Base-by-base conservation (phyloP, 2,888 invertebrate genomes). In the Carpatolechia fugitivella region DNA sequence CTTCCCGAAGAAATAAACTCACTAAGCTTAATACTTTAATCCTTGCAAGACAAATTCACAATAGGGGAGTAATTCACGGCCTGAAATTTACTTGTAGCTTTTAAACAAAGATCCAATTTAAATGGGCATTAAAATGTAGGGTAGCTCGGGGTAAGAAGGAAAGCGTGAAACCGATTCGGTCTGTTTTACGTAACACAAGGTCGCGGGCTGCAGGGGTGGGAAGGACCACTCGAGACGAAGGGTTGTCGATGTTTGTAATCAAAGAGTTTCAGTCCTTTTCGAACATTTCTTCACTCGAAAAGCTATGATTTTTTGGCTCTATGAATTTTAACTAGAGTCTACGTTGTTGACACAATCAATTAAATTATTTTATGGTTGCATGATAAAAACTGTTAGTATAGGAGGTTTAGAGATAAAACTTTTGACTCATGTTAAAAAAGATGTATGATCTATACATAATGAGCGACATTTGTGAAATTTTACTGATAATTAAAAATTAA, bases 61-160 rank as follows among this genome's bases (percentile, higher is more conserved):
- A 50, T 50, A 38, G 36, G 14, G 29, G 50, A 50, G 50, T 11
- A 36, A 29, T 36, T 50, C 33, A 24, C 35, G 50, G 35, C 49
- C 18, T 13, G n/a, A 11, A 49, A 50, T 50, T 50, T 50, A 50
- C 50, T 57, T 64, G 57, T 59, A 61, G 61, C 58, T 59, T 60
- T 58, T 63, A 62, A 66, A 68, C 67, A 70, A 73, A 70, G 67
- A 64, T 62, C 62, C 64, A 67, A 71, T 75, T 71, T 68, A 68
- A 70, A 64, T 63, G 62, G 65, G 63, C 67, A 68, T 70, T 66
- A 63, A 65, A 38, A 33, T 29, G 18, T 3, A 41, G 20, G 38
- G 38, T 38, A 14, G 36, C 18, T 41, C 10, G 29, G 20, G 14
- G 38, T 10, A 29, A 36, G 50, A 16, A 54, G 56, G 60, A 47